These are phyloP conservation scores for Bombus haemorrhoidalis DNA, from an alignment of 1,140 invertebrate genomes.

Conservation along the genomic window DNA sequence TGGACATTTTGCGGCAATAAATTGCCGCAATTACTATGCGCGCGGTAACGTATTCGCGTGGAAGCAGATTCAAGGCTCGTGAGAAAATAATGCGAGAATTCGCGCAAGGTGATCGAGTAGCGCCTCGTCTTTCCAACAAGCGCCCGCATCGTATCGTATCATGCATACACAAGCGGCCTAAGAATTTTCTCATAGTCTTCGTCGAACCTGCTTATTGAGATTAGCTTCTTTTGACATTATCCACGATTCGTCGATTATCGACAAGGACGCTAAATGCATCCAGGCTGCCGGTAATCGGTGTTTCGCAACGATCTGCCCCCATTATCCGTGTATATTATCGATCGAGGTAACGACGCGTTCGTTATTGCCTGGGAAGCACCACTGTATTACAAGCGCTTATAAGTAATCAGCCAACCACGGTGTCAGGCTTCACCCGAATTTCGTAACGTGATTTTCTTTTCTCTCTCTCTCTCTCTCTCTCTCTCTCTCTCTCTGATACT, in stretches of 20 bases:
- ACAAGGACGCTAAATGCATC: slow-evolving; percentile 69
- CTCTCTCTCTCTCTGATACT: neutral
- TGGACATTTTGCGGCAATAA: slow-evolving; percentile 40
- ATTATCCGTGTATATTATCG: slow-evolving; percentile 24
- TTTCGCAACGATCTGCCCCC: slow-evolving; percentile 49
- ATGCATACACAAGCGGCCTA: slow-evolving; percentile 28
- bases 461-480: neutral
- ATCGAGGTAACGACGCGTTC: slow-evolving; percentile 7
- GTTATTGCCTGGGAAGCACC: neutral
- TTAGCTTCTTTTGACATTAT: slow-evolving; percentile 68
- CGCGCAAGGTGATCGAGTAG: slow-evolving; percentile 70
- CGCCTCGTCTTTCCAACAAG: slow-evolving; percentile 43
- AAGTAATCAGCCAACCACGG: neutral
- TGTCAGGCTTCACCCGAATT: neutral
- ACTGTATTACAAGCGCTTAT: neutral
- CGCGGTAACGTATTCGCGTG: slow-evolving; percentile 38
- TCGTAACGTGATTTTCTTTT: neutral
- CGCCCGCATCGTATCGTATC: slow-evolving; percentile 35
- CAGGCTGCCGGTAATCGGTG: slow-evolving; percentile 22
- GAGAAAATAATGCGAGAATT: slow-evolving; percentile 70
- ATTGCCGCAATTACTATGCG: slow-evolving; percentile 46
- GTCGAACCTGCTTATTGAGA: slow-evolving; percentile 47
- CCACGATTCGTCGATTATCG: slow-evolving; percentile 63
- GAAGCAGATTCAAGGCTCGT: slow-evolving; percentile 49
- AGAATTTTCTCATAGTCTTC: slow-evolving; percentile 67